Conservation (phyloP, 92 coral and sea anemone genomes). For the Scolanthus callimorphus region DNA sequence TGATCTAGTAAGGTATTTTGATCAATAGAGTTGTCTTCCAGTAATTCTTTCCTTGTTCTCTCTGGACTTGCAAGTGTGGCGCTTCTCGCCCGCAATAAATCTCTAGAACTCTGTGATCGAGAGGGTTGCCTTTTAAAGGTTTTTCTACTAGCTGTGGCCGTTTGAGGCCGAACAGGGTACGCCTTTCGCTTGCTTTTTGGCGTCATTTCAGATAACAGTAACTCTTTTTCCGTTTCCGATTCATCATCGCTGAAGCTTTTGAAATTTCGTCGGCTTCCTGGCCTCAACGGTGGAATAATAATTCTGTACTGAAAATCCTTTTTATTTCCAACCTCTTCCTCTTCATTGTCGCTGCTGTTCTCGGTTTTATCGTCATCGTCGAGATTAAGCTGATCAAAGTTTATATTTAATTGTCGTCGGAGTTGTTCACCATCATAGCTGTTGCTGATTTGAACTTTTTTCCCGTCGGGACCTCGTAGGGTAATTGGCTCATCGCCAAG, state of each 20-base stretch:
- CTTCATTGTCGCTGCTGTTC: slow-evolving; percentile 2
- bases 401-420: slow-evolving; percentile 35
- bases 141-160: background rate
- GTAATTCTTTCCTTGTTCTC: too few relatives aligned
- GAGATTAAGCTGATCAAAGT: slow-evolving; percentile 9
- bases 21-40: background rate
- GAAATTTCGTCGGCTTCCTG: slow-evolving; percentile 73
- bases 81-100: background rate
- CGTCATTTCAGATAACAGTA: slow-evolving; percentile 14
- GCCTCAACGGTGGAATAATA: slow-evolving; percentile 61
- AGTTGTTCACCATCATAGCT: slow-evolving; percentile 55
- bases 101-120: background rate
- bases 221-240: slow-evolving; percentile 25
- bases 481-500: slow-evolving; percentile 31
- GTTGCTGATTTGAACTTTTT: slow-evolving; percentile 38
- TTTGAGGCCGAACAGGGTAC: background rate
- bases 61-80: too few relatives aligned
- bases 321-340: slow-evolving; percentile 12
- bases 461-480: slow-evolving; percentile 56
- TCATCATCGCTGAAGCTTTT: slow-evolving; percentile 50
- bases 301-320: slow-evolving; percentile 46
- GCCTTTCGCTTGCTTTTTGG: background rate
- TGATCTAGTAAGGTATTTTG: background rate
- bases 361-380: background rate
- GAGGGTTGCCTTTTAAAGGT: background rate